Evolutionary conservation across 2,113 vertebrate species (phyloP).

Genomic region (Vombatus ursinus): DNA sequence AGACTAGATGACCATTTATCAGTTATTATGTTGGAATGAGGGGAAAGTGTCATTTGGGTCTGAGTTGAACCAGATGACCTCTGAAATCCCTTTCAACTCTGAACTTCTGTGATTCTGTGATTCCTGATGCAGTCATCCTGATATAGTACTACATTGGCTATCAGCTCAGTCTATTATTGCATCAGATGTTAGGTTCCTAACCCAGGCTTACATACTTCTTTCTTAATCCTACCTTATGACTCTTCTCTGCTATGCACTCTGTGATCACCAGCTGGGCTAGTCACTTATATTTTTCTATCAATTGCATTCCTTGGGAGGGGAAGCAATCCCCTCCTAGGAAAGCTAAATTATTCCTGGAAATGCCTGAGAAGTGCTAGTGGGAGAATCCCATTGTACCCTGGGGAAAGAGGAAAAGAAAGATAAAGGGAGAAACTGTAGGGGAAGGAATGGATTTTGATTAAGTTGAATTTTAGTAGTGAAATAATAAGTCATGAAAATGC

Average conservation of each 20-base stretch:
- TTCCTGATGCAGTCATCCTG: too few species aligned
- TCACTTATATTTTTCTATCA: not conserved
- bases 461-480: conserved; percentile 20
- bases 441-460: conserved; percentile 19
- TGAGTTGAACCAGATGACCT: too few species aligned
- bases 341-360: not conserved
- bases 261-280: not conserved
- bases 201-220: not conserved
- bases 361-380: not conserved
- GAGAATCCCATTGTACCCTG: not conserved
- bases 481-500: conserved; percentile 30
- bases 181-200: not conserved
- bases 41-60: too few species aligned
- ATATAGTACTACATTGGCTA: too few species aligned
- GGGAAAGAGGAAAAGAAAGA: not conserved
- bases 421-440: not conserved
- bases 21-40: too few species aligned
- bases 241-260: not conserved
- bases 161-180: too few species aligned
- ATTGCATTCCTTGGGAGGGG: too few species aligned
- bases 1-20: too few species aligned
- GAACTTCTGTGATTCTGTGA: too few species aligned
- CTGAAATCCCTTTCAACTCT: too few species aligned
- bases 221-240: not conserved
- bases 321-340: not conserved